Base-by-base conservation (phyloP, 2,888 invertebrate species). In the Apodemia hepburni region DNA sequence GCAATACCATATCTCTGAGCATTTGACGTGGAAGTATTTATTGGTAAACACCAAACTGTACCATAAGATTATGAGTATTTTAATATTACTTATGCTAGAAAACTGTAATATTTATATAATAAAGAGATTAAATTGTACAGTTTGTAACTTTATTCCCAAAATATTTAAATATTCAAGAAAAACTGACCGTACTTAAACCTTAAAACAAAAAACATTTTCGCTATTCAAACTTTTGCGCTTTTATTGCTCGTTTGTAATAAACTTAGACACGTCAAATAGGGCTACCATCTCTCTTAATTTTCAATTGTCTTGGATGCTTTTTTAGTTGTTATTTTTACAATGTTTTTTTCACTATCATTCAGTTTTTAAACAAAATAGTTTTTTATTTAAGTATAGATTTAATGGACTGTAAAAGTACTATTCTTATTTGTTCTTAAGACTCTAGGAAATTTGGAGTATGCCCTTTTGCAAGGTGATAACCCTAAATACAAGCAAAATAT, bases 211-310 rank as follows among this genome's bases (percentile, higher is more conserved):
- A 65, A 61, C 58, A 68, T 63, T 60, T 68, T 69, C 65, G 61
- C 42, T 67, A 65, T 66, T 58, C 59, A 67, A 70, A 64, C 62
- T 64, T 65, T 75, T 72, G 73, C 70, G 71, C 73, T 73, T 73
- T 78, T 75, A 78, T 75, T 73, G 71, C 67, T 70, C 68, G 62
- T 66, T 66, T 62, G 66, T 70, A 68, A 69, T 68, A 69, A 71
- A 68, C 66, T 68, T 67, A 51, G 65, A 61, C 62, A 59, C 64
- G 70, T 71, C 66, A 68, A 17, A 15, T 47, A 47, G 45, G 45
- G 45, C 45, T 47, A 8, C n/a, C 6, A 47, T 3, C 17, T 47
- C 8, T 8, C 8, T 47, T 17, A n/a, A 17, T 47, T n/a, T 17
- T 8, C 17, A 2, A 17, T 47, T 47, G 17, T 1, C 17, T 1